Conservation (phyloP, 2,797 vertebrate genomes). For the Sparidentex hasta region DNA sequence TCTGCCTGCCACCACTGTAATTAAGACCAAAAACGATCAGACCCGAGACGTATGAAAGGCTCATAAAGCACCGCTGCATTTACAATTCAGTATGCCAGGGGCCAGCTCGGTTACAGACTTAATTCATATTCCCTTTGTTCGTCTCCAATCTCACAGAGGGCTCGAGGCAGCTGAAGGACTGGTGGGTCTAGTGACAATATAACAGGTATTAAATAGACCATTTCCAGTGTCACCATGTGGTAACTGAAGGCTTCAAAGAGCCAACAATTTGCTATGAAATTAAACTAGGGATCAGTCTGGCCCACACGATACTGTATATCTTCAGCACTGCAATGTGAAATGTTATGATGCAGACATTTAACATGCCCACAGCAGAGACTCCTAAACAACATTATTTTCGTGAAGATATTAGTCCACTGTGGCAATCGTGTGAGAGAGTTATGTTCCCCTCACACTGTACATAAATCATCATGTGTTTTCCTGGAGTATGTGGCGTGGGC, state of each 20-base stretch:
- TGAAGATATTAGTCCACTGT: conserved; percentile 42
- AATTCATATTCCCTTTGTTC: conserved; percentile 82
- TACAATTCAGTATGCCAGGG: conserved; percentile 63
- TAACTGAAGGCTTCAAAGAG: conserved; percentile 76
- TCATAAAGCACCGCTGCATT: conserved; percentile 72
- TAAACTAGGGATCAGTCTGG: conserved; percentile 67
- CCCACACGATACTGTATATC: conserved; percentile 41
- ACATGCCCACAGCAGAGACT: conserved; percentile 49
- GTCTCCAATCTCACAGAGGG: conserved; percentile 63
- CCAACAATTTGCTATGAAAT: conserved; percentile 76
- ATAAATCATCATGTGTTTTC: conserved; percentile 54
- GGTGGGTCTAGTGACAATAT: conserved; percentile 69
- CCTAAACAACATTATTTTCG: conserved; percentile 44
- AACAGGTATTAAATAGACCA: conserved; percentile 78
- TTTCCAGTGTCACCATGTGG: conserved; percentile 75
- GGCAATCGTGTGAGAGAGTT: conserved; percentile 43
- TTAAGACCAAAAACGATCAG: conserved; percentile 78
- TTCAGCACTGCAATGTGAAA: conserved; percentile 53
- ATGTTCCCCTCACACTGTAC: conserved; percentile 27
- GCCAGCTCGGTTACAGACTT: conserved; percentile 75
- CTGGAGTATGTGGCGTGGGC: conserved; percentile 31
- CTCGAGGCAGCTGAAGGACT: conserved; percentile 66
- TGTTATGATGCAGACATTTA: conserved; percentile 63
- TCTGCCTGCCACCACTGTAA: conserved; percentile 69
- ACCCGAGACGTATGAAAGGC: conserved; percentile 75